Conservation (phyloP, 1,140 invertebrate genomes). For the Leptopilina clavipes region DNA sequence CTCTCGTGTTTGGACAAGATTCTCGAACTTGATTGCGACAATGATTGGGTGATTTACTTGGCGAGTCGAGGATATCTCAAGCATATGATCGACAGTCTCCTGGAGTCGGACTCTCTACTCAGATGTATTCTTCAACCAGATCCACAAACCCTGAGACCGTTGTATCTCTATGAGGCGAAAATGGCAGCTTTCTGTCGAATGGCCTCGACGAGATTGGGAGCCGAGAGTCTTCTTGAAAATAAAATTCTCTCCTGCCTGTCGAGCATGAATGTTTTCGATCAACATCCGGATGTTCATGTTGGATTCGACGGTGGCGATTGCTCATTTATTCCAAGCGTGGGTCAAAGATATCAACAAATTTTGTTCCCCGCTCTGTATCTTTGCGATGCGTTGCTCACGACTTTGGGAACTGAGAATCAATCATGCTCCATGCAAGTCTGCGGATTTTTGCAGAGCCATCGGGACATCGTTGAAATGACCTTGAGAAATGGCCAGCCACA, state of each 20-base stretch:
- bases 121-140: constrained; percentile 81
- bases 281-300: constrained; percentile 82
- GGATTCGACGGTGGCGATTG: constrained; percentile 67
- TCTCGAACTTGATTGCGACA: constrained; percentile 83
- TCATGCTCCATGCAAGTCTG: constrained; percentile 86
- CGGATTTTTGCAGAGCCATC: constrained; percentile 86
- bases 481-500: constrained; percentile 81
- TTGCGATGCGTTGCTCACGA: constrained; percentile 87
- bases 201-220: constrained; percentile 82
- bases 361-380: constrained; percentile 86
- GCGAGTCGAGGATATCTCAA: constrained; percentile 88
- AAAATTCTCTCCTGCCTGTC: constrained; percentile 84
- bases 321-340: constrained; percentile 78
- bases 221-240: constrained; percentile 84
- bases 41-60: constrained; percentile 84
- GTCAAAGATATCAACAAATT: constrained; percentile 85
- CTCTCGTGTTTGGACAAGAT: constrained; percentile 88
- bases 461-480: constrained; percentile 86
- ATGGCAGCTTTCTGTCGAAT: constrained; percentile 88
- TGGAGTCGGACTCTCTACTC: constrained; percentile 84
- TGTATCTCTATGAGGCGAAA: constrained; percentile 93
- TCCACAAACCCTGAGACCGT: constrained; percentile 81
- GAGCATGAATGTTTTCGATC: constrained; percentile 85
- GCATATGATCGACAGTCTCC: constrained; percentile 86
- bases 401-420: constrained; percentile 87